Base-by-base conservation (phyloP, 2,797 vertebrate genomes). In the Trematomus bernacchii region DNA sequence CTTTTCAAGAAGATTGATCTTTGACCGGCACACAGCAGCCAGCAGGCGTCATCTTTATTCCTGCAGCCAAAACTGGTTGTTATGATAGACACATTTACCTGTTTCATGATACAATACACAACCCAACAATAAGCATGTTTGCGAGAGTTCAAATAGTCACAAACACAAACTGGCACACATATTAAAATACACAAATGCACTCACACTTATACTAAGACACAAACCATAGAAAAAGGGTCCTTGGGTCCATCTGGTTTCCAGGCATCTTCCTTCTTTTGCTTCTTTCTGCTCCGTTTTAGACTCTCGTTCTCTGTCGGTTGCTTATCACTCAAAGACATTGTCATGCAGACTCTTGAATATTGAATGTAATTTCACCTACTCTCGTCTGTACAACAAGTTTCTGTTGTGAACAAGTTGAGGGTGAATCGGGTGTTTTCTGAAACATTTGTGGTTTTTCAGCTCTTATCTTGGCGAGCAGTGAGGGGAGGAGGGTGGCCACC, bases 211-310 rank as follows among this genome's bases (percentile, higher is more conserved):
- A 82, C 33, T 47, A 54, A 67, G 16, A 77, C 47, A 85, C 91
- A 23, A 66, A 97, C 97, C 96, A 97, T 95, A 60, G 91, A 80
- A 1, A 96, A 80, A 63, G 95, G 96, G 77, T 97, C 96, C 93
- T 91, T 87, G 85, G 80, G 61, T 89, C 90, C 67, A 92, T 95
- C 67, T 90, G 94, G 73, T 96, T 93, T 83, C 89, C 95, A 92
- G 90, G 93, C 77, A 69, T 96, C 94, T 88, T 95, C 96, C 94
- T 96, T 97, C 91, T 93, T 92, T 71, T 95, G 96, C 65, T 96
- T 96, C 92, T 97, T 97, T 91, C 95, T 96, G 84, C 95, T 96
- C 88, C 95, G 95, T 93, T 96, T 97, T 63, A 87, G 87, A 83
- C 92, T 93, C 83, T 95, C 94, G 42, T 92, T 94, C 33, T 85